Evolutionary conservation across 2,888 invertebrate genomes (phyloP).

Genomic region (Chaitophorus viminalis): DNA sequence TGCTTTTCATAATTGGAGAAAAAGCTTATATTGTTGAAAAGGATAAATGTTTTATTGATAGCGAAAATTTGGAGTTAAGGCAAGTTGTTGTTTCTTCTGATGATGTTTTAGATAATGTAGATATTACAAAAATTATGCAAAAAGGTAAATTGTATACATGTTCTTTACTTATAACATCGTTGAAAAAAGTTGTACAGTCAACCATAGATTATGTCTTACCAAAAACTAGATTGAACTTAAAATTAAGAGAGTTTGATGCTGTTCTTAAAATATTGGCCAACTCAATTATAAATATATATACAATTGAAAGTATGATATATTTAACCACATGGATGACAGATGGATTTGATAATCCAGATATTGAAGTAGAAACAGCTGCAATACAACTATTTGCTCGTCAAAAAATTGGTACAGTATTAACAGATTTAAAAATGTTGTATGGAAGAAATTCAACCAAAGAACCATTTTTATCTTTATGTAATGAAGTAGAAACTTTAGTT

Average conservation of each 20-base stretch:
- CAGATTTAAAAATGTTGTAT: conserved; percentile 37
- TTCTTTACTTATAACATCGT: conserved; percentile 69
- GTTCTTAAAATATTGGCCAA: conserved; percentile 70
- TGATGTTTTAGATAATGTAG: conserved; percentile 19
- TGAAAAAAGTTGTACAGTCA: conserved; percentile 70
- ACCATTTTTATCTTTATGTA: conserved; percentile 1
- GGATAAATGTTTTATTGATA: neutral
- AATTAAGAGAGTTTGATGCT: conserved; percentile 69
- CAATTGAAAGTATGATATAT: conserved; percentile 87
- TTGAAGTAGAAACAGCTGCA: conserved; percentile 81
- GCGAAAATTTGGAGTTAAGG: conserved; percentile 1
- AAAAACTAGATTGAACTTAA: conserved; percentile 69
- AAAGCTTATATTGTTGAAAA: conserved; percentile 34
- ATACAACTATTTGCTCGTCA: conserved; percentile 73
- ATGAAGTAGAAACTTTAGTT: conserved; percentile 32
- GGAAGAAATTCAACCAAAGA: conserved; percentile 35
- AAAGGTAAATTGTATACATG: conserved; percentile 68
- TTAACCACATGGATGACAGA: conserved; percentile 84
- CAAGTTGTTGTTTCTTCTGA: conserved; percentile 9
- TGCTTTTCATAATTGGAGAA: neutral
- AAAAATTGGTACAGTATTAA: conserved; percentile 64
- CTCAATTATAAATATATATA: conserved; percentile 73
- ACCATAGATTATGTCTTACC: conserved; percentile 71
- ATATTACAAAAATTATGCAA: conserved; percentile 20
- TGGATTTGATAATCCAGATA: conserved; percentile 80